phyloP scores from a whole-genome alignment of 2,113 vertebrate genomes.

The Amia ocellicauda region DNA sequence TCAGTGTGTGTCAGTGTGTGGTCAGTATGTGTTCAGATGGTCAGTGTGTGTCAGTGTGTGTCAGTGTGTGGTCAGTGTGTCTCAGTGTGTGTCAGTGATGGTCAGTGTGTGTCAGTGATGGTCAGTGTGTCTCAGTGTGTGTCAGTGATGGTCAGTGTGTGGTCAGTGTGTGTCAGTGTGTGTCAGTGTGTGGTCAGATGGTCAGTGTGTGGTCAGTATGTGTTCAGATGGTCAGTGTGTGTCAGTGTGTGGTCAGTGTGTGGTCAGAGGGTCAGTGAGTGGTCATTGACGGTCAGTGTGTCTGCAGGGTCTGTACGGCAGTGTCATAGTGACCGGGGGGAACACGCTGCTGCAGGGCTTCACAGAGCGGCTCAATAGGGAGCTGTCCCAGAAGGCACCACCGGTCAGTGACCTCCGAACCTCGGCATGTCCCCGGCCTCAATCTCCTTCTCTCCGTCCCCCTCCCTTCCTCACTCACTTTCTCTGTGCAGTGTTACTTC shows the following conservation, averaged over 20 bases:
- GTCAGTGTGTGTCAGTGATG: background rate
- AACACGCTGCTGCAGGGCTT: constrained; percentile 73
- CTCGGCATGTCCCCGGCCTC: background rate
- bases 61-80: background rate
- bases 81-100: background rate
- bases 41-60: background rate
- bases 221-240: background rate
- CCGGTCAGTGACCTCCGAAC: constrained; percentile 48
- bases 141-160: background rate
- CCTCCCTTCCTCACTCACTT: background rate
- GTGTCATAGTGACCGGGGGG: constrained; percentile 65
- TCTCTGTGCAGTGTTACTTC: background rate
- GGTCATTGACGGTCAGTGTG: too few species aligned
- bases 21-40: background rate
- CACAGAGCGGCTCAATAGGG: constrained; percentile 71
- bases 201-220: too few species aligned
- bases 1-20: constrained; percentile 56
- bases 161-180: constrained; percentile 57
- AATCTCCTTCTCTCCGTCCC: too few species aligned
- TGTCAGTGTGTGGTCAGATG: constrained; percentile 46
- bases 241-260: background rate
- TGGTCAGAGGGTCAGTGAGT: background rate
- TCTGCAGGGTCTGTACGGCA: constrained; percentile 62
- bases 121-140: background rate
- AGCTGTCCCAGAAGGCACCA: constrained; percentile 70